These are phyloP conservation scores for Galagoides demidoff DNA, from an alignment of 2,797 vertebrate genomes.

Conservation along the genomic window DNA sequence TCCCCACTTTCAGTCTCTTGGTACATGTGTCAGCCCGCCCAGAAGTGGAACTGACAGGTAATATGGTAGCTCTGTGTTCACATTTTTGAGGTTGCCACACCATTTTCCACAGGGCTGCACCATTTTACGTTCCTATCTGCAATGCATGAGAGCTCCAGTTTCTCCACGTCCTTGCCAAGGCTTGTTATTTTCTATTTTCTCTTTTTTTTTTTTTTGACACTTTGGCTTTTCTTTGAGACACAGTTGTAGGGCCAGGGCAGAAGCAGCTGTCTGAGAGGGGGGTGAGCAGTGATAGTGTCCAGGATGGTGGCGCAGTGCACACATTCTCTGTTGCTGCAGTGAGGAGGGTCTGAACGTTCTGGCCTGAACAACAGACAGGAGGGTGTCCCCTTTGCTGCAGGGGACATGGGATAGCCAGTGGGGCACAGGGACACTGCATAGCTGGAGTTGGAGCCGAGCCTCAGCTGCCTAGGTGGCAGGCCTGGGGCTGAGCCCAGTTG, in stretches of 20 bases:
- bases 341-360: fast-evolving
- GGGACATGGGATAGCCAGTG: too few relatives aligned
- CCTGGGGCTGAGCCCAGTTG: too few relatives aligned
- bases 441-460: neutral
- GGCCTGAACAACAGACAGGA: neutral
- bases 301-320: too few relatives aligned
- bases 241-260: neutral
- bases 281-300: fast-evolving
- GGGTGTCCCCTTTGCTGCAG: neutral
- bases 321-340: fast-evolving
- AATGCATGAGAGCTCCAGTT: fast-evolving
- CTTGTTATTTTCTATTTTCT: too few relatives aligned
- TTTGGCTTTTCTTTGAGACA: neutral
- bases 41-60: neutral
- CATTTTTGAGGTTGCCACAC: fast-evolving
- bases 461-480: neutral
- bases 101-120: neutral
- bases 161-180: neutral
- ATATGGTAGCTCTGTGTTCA: fast-evolving
- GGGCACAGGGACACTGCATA: neutral
- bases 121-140: neutral
- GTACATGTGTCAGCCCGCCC: neutral
- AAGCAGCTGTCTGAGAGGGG: fast-evolving
- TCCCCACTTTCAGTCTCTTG: neutral
- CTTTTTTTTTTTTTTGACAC: too few relatives aligned